Evolutionary conservation across 1,140 invertebrate species (phyloP), one percentile per base, ranked within the genome.

Genomic region (Bombus pyrosoma): DNA sequence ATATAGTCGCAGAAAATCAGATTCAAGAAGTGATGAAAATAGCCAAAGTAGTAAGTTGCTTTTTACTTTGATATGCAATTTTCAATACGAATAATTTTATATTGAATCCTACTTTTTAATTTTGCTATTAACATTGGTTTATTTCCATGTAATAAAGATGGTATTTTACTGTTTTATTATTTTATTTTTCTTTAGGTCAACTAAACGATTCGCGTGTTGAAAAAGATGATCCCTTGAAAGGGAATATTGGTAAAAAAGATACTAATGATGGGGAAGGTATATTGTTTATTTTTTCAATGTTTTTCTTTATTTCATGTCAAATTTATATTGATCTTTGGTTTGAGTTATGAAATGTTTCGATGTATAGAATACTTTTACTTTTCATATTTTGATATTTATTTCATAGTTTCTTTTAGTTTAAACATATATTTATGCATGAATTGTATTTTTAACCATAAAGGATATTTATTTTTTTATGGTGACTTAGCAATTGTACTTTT

Each of bases 141-240:
- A 47, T 80, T 80, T 85, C 53, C n/a, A 5, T 79, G 15, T 71
- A 22, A 37, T 73, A 37, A 79, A 86, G 53, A 10, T 76, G 12
- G 62, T 32, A 78, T 34, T 85, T 81, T 81, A 64, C 83, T 84
- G n/a, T 90, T 89, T 73, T 91, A 88, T 93, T 88, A 86, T 92
- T 92, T 94, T 91, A 85, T 94, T 93, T 83, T 94, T 93, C 87
- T 90, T 91, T 93, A 94, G 94, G 94, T 94, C 94, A 94, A 91
- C 93, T 94, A 90, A 94, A 93, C 87, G 93, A 94, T 91, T 93
- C 89, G 91, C 93, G 91, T 78, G 90, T 93, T 91, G 93, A 94
- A 89, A 94, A 94, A 93, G 91, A 91, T 78, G 92, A 93, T 86
- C 86, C 87, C 90, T 91, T 92, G 71, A 94, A 94, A 92, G 92